A percentile compares a stretch with the other conserved stretches of the same genome.
Conservation (phyloP, 2,113 vertebrate genomes). For the Onychorhynchus coronatus region DNA sequence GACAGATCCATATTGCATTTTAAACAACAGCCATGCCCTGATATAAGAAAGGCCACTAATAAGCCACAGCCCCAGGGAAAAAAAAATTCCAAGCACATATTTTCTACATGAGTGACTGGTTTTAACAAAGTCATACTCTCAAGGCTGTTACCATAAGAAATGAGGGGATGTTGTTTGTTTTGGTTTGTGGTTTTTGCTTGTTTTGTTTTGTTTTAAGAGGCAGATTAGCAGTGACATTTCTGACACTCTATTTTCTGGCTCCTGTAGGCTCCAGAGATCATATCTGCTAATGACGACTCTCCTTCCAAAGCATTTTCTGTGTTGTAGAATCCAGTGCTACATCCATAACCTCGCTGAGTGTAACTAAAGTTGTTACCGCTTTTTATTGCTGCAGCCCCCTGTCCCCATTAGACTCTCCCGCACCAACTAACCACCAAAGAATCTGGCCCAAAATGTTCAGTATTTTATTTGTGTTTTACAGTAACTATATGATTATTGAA, state of each 20-base stretch:
- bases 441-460: neutral
- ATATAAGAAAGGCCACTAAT: neutral
- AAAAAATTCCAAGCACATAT: neutral
- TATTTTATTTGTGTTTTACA: neutral
- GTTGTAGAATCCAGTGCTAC: neutral
- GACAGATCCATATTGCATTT: neutral
- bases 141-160: neutral
- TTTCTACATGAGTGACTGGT: neutral
- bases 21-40: neutral
- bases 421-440: neutral
- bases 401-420: neutral
- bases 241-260: neutral
- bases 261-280: neutral
- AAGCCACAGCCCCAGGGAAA: neutral
- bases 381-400: neutral
- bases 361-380: neutral
- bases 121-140: neutral
- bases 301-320: neutral
- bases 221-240: neutral
- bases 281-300: neutral
- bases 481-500: neutral
- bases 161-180: neutral
- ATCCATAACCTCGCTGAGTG: neutral
- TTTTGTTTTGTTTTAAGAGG: neutral
- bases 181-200: neutral